Percentiles rank a stretch among this genome's conserved stretches.
These are phyloP conservation scores for Pheosia gnoma DNA, from an alignment of 2,888 invertebrate genomes.

Conservation along the genomic window DNA sequence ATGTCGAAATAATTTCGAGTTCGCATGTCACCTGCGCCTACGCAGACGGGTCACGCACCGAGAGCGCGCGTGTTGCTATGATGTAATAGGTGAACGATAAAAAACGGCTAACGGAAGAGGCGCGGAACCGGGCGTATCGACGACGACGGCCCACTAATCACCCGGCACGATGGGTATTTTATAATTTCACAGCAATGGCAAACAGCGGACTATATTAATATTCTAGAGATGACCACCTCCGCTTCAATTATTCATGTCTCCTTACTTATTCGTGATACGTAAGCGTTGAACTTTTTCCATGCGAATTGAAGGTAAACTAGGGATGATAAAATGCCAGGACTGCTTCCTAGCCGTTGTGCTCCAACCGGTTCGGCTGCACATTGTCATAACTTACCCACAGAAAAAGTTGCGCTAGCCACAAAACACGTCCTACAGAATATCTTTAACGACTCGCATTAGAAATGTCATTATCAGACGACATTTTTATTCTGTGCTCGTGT, in stretches of 20 bases:
- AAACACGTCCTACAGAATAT: conserved; percentile 46
- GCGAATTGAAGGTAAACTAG: conserved; percentile 49
- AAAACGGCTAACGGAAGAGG: conserved; percentile 73
- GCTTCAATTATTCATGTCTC: conserved; percentile 62
- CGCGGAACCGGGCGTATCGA: conserved; percentile 64
- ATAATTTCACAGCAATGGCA: conserved; percentile 52
- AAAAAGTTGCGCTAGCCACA: conserved; percentile 57
- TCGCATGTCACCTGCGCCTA: conserved; percentile 79
- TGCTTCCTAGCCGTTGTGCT: conserved; percentile 55
- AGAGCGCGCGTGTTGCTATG: conserved; percentile 59
- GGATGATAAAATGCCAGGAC: conserved; percentile 55
- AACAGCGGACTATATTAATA: conserved; percentile 45
- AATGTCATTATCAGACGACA: conserved; percentile 39
- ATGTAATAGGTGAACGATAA: conserved; percentile 71
- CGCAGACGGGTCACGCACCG: conserved; percentile 69
- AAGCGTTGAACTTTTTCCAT: conserved; percentile 54
- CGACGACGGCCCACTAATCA: conserved; percentile 58
- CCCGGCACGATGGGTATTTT: conserved; percentile 53
- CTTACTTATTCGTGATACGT: conserved; percentile 52
- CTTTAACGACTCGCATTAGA: conserved; percentile 47
- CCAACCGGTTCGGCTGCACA: conserved; percentile 61
- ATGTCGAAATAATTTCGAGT: conserved; percentile 66
- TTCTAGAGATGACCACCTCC: conserved; percentile 50
- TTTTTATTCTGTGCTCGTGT: conserved; percentile 23
- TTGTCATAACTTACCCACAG: conserved; percentile 62